Evolutionary conservation across 1,140 invertebrate species (phyloP).

Genomic region (Microplitis mediator): DNA sequence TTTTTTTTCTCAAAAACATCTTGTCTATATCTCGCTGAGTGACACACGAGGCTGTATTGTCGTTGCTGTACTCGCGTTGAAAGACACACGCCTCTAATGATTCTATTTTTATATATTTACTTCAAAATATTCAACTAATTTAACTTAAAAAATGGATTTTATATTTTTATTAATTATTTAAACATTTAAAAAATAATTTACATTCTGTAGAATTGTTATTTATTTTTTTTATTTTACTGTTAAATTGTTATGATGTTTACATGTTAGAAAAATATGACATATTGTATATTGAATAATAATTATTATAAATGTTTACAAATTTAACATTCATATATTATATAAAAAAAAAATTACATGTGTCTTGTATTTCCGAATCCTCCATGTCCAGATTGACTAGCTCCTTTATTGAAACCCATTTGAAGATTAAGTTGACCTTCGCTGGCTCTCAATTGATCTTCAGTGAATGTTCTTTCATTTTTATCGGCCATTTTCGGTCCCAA

Average conservation of each 20-base stretch:
- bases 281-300: too few species aligned
- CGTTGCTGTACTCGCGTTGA: background rate
- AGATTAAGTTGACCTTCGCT: slow-evolving; percentile 89
- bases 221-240: too few species aligned
- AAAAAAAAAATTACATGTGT: slow-evolving; percentile 77
- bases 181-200: too few species aligned
- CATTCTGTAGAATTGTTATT: too few species aligned
- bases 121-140: too few species aligned
- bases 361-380: slow-evolving; percentile 95
- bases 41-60: background rate
- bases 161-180: too few species aligned
- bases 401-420: slow-evolving; percentile 97
- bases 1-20: background rate
- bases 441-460: slow-evolving; percentile 91
- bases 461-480: slow-evolving; percentile 90
- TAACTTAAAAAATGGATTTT: too few species aligned
- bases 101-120: too few species aligned
- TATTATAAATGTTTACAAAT: slow-evolving; percentile 16
- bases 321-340: slow-evolving; percentile 23
- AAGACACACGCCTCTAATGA: too few species aligned
- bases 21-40: slow-evolving; percentile 20
- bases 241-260: too few species aligned
- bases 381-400: slow-evolving; percentile 82
- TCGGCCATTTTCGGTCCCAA: slow-evolving; percentile 95
- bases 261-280: too few species aligned